Base-by-base conservation (phyloP, 1,140 invertebrate genomes). In the Teleogryllus occipitalis region DNA sequence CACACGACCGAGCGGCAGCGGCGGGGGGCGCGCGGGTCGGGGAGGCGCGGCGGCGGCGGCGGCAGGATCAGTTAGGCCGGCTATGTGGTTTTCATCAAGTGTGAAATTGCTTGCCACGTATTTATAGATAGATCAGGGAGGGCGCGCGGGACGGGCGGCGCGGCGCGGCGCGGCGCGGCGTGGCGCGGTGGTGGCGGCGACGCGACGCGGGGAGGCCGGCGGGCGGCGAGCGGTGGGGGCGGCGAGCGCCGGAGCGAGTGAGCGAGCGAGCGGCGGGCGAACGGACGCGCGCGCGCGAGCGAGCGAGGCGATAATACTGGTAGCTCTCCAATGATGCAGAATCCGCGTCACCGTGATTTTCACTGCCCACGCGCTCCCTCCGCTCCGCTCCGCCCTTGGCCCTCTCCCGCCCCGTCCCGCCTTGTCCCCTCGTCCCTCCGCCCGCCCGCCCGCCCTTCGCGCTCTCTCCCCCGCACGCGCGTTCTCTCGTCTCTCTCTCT, bases 21-120 rank as follows among this genome's bases (percentile, higher is more conserved):
- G 2, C 1, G 1, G 65, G 27, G 74, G 74, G 27, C 22, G 27
- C 22, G 74, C 22, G 74, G 74, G 47, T 75, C 47, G 27, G 74
- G 27, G 47, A 46, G 74, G 21, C 47, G 76, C 47, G 21, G 47
- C 39, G 18, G 76, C 18, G 76, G 49, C 14, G 65, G 77, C 21
- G 77, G 77, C 48, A 78, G 49, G 54, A 76, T 76, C 76, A 76
- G 76, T 76, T 76, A 76, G 76, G 76, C 47, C 47, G 80, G 65
- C 73, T 49, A 54, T 80, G 80, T 78, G 80, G 80, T 80, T 78
- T 78, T 77, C 80, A 78, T 80, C 80, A 78, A 80, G 80, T 81
- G 80, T 79, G 77, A 81, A 79, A 81, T 79, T 81, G 77, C 80
- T 81, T 79, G 77, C 80, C 77, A 79, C 80, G 80, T 81, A 81